phyloP scores from a whole-genome alignment of 2,888 invertebrate species.

The Eupithecia centaureata region DNA sequence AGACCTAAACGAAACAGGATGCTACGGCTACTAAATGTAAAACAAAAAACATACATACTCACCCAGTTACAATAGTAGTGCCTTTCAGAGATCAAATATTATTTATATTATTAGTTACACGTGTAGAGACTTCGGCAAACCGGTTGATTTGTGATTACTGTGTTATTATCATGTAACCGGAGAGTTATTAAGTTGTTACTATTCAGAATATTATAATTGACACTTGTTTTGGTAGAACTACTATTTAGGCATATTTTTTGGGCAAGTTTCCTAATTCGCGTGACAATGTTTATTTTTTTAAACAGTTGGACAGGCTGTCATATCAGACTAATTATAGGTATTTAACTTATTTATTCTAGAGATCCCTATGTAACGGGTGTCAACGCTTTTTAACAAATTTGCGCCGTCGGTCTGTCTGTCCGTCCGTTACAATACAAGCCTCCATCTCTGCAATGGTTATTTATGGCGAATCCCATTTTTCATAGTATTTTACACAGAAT shows the following conservation, averaged over 20 bases:
- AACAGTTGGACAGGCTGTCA: background rate
- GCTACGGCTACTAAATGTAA: background rate
- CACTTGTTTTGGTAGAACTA: constrained; percentile 11
- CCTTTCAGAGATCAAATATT: background rate
- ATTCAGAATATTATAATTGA: constrained; percentile 6
- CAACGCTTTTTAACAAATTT: background rate
- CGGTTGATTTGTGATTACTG: background rate
- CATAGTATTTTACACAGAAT: no score
- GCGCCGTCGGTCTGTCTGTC: background rate
- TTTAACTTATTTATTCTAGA: background rate
- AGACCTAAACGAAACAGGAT: background rate
- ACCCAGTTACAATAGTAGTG: background rate
- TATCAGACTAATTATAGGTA: background rate
- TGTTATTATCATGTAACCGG: background rate
- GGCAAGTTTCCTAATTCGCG: background rate
- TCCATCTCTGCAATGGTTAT: background rate
- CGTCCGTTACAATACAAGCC: background rate
- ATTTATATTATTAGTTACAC: background rate
- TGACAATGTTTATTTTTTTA: background rate
- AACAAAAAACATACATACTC: background rate
- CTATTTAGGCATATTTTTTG: background rate
- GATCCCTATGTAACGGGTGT: background rate
- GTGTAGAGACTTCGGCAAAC: background rate
- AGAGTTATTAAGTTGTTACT: background rate
- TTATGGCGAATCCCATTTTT: background rate